Percentiles rank a stretch among this genome's conserved stretches.
Evolutionary conservation across 2,113 vertebrate species (phyloP).

Genomic region (Hipposideros armiger): DNA sequence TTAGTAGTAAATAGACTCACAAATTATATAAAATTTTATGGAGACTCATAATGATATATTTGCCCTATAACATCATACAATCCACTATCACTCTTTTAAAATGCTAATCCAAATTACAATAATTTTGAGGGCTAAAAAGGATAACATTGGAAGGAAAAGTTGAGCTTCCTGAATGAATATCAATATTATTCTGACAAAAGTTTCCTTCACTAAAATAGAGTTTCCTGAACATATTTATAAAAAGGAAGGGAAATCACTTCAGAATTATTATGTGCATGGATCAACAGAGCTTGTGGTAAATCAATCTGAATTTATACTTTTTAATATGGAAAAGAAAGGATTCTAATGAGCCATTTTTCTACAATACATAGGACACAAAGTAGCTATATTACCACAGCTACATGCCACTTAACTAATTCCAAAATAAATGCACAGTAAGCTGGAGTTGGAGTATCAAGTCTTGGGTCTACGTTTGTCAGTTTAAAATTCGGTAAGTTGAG

Average conservation of each 20-base stretch:
- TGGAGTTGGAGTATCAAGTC: background rate
- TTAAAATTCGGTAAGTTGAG: background rate
- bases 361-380: background rate
- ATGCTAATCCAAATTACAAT: conserved; percentile 12
- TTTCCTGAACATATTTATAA: conserved; percentile 23
- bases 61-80: background rate
- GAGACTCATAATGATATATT: conserved; percentile 4
- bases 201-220: background rate
- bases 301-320: conserved; percentile 14
- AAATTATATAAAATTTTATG: conserved; percentile 58
- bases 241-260: conserved; percentile 14
- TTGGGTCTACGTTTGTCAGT: background rate
- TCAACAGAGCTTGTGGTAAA: background rate
- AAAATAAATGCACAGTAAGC: background rate
- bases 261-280: background rate
- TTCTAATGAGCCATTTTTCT: background rate
- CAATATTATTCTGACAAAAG: background rate
- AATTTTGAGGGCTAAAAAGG: background rate
- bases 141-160: conserved; percentile 33
- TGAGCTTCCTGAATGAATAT: conserved; percentile 46
- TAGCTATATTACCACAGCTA: too few relatives aligned
- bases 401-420: background rate
- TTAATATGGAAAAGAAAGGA: conserved; percentile 27
- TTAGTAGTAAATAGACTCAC: background rate
- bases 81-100: conserved; percentile 6